Conservation (phyloP, 2,888 invertebrate species). For the Ochlodes sylvanus region DNA sequence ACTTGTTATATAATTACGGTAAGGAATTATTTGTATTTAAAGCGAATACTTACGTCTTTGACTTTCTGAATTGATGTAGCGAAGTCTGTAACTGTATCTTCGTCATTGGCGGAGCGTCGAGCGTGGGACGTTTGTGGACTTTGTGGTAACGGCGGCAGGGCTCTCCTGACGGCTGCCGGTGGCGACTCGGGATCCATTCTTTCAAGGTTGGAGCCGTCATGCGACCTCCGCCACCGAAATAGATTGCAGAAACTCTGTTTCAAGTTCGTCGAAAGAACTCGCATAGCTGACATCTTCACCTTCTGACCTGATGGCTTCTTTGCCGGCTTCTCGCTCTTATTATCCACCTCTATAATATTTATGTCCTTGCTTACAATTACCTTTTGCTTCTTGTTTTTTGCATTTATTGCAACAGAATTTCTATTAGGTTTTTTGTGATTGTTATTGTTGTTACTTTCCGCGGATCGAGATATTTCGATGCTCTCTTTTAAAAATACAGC, state of each 20-base stretch:
- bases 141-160: constrained; percentile 73
- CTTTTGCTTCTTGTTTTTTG: constrained; percentile 86
- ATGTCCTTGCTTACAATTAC: constrained; percentile 63
- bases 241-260: constrained; percentile 95
- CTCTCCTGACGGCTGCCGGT: constrained; percentile 72
- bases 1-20: too few species aligned
- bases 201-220: constrained; percentile 61
- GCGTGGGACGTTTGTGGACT: constrained; percentile 57
- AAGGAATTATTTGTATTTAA: too few species aligned
- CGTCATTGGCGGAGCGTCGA: constrained; percentile 61
- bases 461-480: constrained; percentile 60
- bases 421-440: constrained; percentile 79
- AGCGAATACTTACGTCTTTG: constrained; percentile 91
- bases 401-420: constrained; percentile 85
- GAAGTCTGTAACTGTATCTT: constrained; percentile 90
- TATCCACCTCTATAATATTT: constrained; percentile 56
- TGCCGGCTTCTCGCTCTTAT: constrained; percentile 75
- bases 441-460: constrained; percentile 79
- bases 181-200: constrained; percentile 60
- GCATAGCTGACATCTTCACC: constrained; percentile 87
- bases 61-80: constrained; percentile 96
- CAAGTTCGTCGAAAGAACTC: constrained; percentile 89
- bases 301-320: constrained; percentile 63
- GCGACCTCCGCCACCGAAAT: constrained; percentile 87
- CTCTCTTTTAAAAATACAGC: constrained; percentile 67